Evolutionary conservation across 2,113 vertebrate genomes (phyloP), one percentile per base, ranked within the genome.

Genomic region (Anolis carolinensis): DNA sequence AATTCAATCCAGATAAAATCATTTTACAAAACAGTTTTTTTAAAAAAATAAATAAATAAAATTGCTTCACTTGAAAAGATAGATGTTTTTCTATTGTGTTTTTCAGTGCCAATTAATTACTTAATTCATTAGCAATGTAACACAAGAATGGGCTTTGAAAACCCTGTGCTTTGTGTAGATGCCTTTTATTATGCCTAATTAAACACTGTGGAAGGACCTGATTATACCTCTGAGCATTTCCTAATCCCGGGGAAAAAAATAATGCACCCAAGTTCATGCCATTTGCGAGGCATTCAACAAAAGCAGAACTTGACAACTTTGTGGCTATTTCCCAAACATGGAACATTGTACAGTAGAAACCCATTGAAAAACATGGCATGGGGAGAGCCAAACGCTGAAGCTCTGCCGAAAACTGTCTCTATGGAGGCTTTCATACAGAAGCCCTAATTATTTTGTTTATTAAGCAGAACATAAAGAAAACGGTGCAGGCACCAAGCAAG

Each of bases 151-250:
- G 91, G 82, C 94, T 96, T 96, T 95, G 93, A 95, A 95, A 96
- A 96, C 92, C 95, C 92, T 74, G 87, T 79, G 89, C 93, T 96
- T 96, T 96, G 90, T 96, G 92, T 95, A 92, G 93, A 96, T 94
- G 93, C 93, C 93, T 96, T 97, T 97, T 96, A 97, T 96, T 96
- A 97, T 76, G 93, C 94, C 91, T 97, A 96, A 97, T 96, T 96
- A 96, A 96, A 95, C 94, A 95, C 92, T 88, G 89, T 94, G 92
- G 93, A 96, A 96, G 87, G 95, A 95, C 95, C 94, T 96, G 96
- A 97, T 97, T 96, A 96, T 93, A 95, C 95, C 95, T 96, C 92
- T 93, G 96, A 96, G 95, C 93, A 88, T 95, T 95, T 95, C 92
- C 93, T 96, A 93, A 92, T 90, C 92, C 93, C 87, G 87, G 88